Conservation (phyloP, 2,888 invertebrate genomes). For the Oscheius sp. region DNA sequence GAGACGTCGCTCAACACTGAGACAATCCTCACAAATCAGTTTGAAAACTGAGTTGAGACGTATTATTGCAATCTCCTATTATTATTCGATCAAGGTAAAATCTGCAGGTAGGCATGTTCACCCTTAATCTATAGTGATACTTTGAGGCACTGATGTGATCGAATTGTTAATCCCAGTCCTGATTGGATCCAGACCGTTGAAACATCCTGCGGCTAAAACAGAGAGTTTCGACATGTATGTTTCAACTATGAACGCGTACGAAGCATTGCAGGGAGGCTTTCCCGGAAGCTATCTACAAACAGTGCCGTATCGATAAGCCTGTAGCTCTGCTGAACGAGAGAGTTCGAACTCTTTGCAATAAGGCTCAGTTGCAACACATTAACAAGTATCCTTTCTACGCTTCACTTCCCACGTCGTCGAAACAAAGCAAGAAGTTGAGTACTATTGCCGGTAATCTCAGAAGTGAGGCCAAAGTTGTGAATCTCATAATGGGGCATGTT, state of each 20-base stretch:
- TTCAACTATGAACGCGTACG: not conserved
- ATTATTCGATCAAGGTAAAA: slow-evolving; percentile 45
- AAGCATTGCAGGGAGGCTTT: slow-evolving; percentile 23
- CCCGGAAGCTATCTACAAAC: slow-evolving; percentile 44
- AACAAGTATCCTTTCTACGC: slow-evolving; percentile 67
- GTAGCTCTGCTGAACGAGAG: slow-evolving; percentile 48
- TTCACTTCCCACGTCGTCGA: slow-evolving; percentile 64
- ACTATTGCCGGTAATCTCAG: slow-evolving; percentile 23
- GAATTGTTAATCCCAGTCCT: slow-evolving; percentile 64
- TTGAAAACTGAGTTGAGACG: slow-evolving; percentile 40
- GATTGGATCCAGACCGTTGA: slow-evolving; percentile 59
- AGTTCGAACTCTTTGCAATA: slow-evolving; percentile 52
- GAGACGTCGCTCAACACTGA: slow-evolving; percentile 43
- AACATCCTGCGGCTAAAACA: slow-evolving; percentile 18
- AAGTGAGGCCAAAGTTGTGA: slow-evolving; percentile 13
- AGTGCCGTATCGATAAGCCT: slow-evolving; percentile 51
- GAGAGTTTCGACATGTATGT: slow-evolving; percentile 22
- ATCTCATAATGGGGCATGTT: slow-evolving; percentile 18
- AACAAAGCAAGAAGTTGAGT: slow-evolving; percentile 45
- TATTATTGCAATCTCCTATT: slow-evolving; percentile 44
- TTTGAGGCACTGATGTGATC: slow-evolving; percentile 62
- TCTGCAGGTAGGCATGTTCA: slow-evolving; percentile 37
- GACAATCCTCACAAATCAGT: slow-evolving; percentile 18
- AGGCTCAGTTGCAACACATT: slow-evolving; percentile 58
- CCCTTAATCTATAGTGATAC: not conserved